Evolutionary conservation across 2,797 vertebrate species (phyloP).

Genomic region (Diplodus puntazzo): DNA sequence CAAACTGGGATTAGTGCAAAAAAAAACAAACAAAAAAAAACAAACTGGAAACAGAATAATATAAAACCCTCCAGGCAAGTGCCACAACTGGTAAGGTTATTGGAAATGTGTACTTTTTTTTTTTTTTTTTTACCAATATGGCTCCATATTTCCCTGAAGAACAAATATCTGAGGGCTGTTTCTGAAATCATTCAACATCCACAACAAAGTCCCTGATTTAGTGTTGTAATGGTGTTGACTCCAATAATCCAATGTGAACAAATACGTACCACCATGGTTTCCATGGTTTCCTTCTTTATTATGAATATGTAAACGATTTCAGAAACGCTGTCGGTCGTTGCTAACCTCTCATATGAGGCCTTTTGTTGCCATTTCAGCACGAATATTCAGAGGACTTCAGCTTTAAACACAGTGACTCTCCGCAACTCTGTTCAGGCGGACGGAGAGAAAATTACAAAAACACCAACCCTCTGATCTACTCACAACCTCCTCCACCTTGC

Average conservation of each 20-base stretch:
- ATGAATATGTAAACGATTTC: background rate
- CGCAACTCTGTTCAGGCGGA: slow-evolving; percentile 4
- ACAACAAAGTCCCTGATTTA: background rate
- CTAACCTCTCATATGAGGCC: background rate
- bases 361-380: slow-evolving; percentile 1
- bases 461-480: slow-evolving; percentile 19
- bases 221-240: no score
- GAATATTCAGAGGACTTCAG: slow-evolving; percentile 15
- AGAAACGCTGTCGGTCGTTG: background rate
- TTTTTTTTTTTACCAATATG: slow-evolving; percentile 22
- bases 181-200: slow-evolving; percentile 21
- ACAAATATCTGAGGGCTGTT: background rate
- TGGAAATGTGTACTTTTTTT: slow-evolving; percentile 10
- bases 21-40: background rate
- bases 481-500: background rate
- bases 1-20: slow-evolving; percentile 48
- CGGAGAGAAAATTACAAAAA: slow-evolving; percentile 9
- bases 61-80: slow-evolving; percentile 30
- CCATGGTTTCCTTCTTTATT: background rate
- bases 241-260: no score
- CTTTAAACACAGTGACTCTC: slow-evolving; percentile 4
- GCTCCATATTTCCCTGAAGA: slow-evolving; percentile 28
- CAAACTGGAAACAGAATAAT: slow-evolving; percentile 10
- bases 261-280: background rate
- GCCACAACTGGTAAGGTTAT: slow-evolving; percentile 25